Evolutionary conservation across 2,797 vertebrate genomes (phyloP).

Genomic region (Neopelma chrysocephalum): DNA sequence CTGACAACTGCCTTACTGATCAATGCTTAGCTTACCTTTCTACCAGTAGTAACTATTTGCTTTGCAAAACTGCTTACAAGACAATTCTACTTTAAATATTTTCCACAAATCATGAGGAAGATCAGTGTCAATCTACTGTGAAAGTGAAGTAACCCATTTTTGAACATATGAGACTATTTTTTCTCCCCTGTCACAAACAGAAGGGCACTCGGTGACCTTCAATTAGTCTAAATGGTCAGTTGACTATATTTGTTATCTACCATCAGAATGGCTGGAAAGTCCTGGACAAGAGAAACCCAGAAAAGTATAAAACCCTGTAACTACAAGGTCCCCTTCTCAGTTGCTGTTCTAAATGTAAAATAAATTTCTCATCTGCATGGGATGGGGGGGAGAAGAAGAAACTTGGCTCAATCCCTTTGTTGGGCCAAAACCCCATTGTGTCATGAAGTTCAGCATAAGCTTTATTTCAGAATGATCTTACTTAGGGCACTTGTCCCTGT

Average conservation of each 20-base stretch:
- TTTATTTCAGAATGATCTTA: not conserved
- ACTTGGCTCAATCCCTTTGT: not conserved
- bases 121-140: not conserved
- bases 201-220: not conserved
- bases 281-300: not conserved
- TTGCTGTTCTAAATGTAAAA: not conserved
- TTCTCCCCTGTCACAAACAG: not conserved
- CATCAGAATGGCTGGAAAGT: not conserved
- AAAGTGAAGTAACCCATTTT: not conserved
- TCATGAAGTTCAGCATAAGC: not conserved
- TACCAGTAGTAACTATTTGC: not conserved
- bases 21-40: not conserved
- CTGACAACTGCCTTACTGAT: not conserved
- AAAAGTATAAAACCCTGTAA: not conserved
- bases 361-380: not conserved
- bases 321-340: not conserved
- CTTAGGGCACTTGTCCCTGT: no score
- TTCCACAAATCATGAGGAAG: not conserved
- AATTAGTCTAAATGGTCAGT: not conserved
- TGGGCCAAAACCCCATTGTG: not conserved
- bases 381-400: not conserved
- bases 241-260: not conserved
- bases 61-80: not conserved
- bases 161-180: not conserved
- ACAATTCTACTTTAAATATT: not conserved